Base-by-base conservation (phyloP, 2,113 vertebrate genomes). In the Bubalus kerabau region DNA sequence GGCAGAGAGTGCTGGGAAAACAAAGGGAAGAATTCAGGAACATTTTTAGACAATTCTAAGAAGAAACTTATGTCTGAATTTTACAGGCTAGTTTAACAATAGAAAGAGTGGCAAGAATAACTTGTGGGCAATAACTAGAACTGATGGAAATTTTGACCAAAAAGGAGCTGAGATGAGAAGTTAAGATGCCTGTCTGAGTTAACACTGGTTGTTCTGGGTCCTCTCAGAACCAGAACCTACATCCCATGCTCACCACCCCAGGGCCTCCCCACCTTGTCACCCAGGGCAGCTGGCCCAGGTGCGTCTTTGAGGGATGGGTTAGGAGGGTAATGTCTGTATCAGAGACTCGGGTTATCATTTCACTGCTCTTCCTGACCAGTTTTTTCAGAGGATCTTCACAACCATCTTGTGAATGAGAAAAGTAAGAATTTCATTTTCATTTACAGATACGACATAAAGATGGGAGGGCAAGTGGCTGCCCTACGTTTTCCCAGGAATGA, bases 231-330 rank as follows among this genome's bases (percentile, higher is more conserved):
- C 64, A 36, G 9, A 9, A 36, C 17, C 64, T 21, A 1, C 9
- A 71, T 9, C 9, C 9, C 14, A 10, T 6, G 43, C 7, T 40
- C 32, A 3, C 21, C 14, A 23, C 52, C 11, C 82, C 82, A 46
- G 36, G 2, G 13, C 84, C 9, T 28, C 32, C 7, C 11, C 23
- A 9, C 17, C 2, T 13, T 2, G 50, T 59, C 52, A 21, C 60
- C 52, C 54, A 3, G 32, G 36, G 15, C 60, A 54, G 52, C 2
- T 11, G 57, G 54, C 28, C 81, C 10, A 1, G 13, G 40, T 6
- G 4, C 5, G 0, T 17, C 90, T 26, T 36, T 2, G 0, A 81
- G 23, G 43, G n/a, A 74, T n/a, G 30, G 32, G 17, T n/a, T 23
- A 86, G 40, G 11, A 2, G 48, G 52, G 40, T 8, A 5, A 59